Conservation (phyloP, 2,888 invertebrate genomes). For the Gonocerus acuteangulatus region DNA sequence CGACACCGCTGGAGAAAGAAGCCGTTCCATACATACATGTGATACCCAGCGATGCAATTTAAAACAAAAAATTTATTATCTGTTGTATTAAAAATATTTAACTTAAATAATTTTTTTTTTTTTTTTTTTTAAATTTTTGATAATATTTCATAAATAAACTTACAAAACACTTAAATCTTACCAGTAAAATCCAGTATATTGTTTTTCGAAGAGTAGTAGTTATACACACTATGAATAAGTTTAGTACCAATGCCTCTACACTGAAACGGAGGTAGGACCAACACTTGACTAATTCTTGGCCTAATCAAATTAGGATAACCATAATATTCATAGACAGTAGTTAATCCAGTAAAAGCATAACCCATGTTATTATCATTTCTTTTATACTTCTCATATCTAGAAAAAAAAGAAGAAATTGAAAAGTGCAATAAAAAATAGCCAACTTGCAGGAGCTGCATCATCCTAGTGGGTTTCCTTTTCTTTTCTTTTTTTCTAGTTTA, state of each 20-base stretch:
- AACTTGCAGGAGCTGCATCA: neutral
- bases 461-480: no score
- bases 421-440: no score
- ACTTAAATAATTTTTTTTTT: no score
- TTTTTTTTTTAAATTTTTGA: no score
- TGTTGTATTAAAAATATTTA: no score
- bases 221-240: constrained; percentile 58
- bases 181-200: constrained; percentile 17
- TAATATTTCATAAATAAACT: neutral
- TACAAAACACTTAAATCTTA: neutral
- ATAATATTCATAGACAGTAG: constrained; percentile 89
- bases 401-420: constrained; percentile 36
- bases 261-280: constrained; percentile 88
- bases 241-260: constrained; percentile 74
- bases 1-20: no score
- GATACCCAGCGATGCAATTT: no score
- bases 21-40: no score
- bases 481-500: no score
- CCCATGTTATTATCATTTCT: constrained; percentile 56
- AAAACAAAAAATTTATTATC: no score
- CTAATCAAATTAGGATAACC: constrained; percentile 80
- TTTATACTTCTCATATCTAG: constrained; percentile 63
- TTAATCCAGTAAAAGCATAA: constrained; percentile 76
- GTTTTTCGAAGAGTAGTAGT: constrained; percentile 45
- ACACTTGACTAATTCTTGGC: constrained; percentile 86